Evolutionary conservation across 1,140 invertebrate species (phyloP).

Genomic region (Carcinoscorpius rotundicauda): DNA sequence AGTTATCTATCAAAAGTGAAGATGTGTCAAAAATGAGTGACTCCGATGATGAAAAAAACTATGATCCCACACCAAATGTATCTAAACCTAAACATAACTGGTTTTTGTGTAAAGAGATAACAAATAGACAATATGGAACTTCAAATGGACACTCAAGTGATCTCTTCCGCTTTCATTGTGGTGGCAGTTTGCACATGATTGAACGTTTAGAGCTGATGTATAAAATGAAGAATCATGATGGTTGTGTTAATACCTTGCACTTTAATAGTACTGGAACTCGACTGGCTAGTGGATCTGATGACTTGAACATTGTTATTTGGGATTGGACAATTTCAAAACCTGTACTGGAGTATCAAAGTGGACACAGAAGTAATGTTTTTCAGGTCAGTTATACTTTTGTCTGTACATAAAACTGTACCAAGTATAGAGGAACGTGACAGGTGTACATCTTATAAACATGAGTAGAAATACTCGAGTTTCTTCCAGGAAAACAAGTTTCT

Average conservation of each 20-base stretch:
- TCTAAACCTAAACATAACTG: conserved; percentile 52
- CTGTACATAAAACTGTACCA: no score
- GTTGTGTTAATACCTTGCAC: conserved; percentile 84
- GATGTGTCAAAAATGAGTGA: conserved; percentile 16
- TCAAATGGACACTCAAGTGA: conserved; percentile 36
- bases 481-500: no score
- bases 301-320: conserved; percentile 73
- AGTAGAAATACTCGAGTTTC: no score
- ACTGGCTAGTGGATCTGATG: conserved; percentile 80
- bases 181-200: conserved; percentile 66
- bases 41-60: conserved; percentile 33
- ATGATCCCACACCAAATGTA: conserved; percentile 39
- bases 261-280: conserved; percentile 67
- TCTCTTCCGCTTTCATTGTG: conserved; percentile 55
- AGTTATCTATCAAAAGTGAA: conserved; percentile 1
- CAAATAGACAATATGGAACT: conserved; percentile 46
- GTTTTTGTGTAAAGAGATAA: conserved; percentile 39
- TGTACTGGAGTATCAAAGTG: conserved; percentile 52
- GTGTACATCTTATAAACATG: no score
- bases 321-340: conserved; percentile 65
- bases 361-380: conserved; percentile 78
- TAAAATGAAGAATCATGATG: conserved; percentile 62
- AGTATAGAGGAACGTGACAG: no score
- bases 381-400: conserved; percentile 47
- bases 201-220: conserved; percentile 66